These are phyloP conservation scores for Takifugu flavidus DNA, from an alignment of 2,113 vertebrate genomes.

Conservation along the genomic window DNA sequence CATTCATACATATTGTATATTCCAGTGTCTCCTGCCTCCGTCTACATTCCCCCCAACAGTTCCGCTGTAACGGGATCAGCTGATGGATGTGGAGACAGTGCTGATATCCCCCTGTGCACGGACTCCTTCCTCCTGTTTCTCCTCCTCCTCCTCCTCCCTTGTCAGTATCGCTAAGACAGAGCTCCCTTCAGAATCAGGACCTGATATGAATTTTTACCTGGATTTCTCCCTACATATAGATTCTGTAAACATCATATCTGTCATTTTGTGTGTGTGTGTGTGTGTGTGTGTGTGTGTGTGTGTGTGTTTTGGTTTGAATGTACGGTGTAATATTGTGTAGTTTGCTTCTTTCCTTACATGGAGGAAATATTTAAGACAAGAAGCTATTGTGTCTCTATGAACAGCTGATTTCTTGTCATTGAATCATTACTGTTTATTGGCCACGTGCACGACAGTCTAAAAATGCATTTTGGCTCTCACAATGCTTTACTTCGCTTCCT, in stretches of 20 bases:
- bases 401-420: too few relatives aligned
- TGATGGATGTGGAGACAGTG: slow-evolving; percentile 46
- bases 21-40: slow-evolving; percentile 16
- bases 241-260: too few relatives aligned
- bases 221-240: too few relatives aligned
- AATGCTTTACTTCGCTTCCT: too few relatives aligned
- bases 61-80: slow-evolving; percentile 28
- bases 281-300: slow-evolving; percentile 1
- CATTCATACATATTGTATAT: slow-evolving; percentile 48
- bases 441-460: too few relatives aligned
- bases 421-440: too few relatives aligned
- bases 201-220: too few relatives aligned
- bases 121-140: slow-evolving; percentile 13
- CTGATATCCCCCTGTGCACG: slow-evolving; percentile 19
- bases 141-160: neutral
- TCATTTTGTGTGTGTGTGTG: slow-evolving; percentile 7
- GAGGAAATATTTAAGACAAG: too few relatives aligned
- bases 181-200: too few relatives aligned
- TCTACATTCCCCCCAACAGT: slow-evolving; percentile 19
- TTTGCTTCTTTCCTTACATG: too few relatives aligned
- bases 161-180: slow-evolving; percentile 16
- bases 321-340: neutral
- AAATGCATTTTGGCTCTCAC: too few relatives aligned
- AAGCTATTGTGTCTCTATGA: too few relatives aligned
- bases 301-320: slow-evolving; percentile 12